Evolutionary conservation across 2,888 invertebrate species (phyloP), one percentile per base, ranked within the genome.

Genomic region (Drosophila sordidula): DNA sequence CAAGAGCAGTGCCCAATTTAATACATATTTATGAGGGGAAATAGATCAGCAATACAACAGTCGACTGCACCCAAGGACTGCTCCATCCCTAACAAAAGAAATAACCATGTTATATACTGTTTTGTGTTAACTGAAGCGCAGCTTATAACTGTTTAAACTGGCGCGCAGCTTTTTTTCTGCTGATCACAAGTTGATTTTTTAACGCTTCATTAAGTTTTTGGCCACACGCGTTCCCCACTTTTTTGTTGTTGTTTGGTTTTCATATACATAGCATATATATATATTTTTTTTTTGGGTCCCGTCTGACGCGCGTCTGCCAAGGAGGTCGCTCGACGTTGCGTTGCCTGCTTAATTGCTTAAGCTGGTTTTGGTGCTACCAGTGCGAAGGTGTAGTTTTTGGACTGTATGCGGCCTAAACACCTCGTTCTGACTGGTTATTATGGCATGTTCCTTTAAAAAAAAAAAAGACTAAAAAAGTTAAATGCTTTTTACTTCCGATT

Each of bases 171-270:
- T 72, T 61, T 61, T 46, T 58, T 77, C 29, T 29, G 8, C 29
- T 54, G 80, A 62, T 68, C 80, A 68, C 66, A 89, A 75, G 89
- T 73, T 76, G 56, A 76, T 67, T 84, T 81, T 79, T 87, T 78
- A 87, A 89, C 90, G 87, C 91, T 91, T 90, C 85, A 90, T 89
- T 91, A 86, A 64, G 59, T 84, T 75, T 59, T 86, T 84, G 91
- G 80, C 90, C 90, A 90, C 91, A 90, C 91, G 91, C 90, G 90
- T 80, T 83, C 78, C 49, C 45, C 36, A 26, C 39, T 74, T 75
- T 76, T 78, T 75, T 46, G 8, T 14, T 50, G 39, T 47, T 65
- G 41, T 62, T 2, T 26, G 26, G 26, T 26, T 26, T 29, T 52
- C 67, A 51, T 34, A 26, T 45, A 62, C 49, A 9, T 12, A 41